A percentile compares a stretch with the other conserved stretches of the same genome.
Evolutionary conservation across 2,797 vertebrate species (phyloP).

Genomic region (Myiotriccus ornatus): DNA sequence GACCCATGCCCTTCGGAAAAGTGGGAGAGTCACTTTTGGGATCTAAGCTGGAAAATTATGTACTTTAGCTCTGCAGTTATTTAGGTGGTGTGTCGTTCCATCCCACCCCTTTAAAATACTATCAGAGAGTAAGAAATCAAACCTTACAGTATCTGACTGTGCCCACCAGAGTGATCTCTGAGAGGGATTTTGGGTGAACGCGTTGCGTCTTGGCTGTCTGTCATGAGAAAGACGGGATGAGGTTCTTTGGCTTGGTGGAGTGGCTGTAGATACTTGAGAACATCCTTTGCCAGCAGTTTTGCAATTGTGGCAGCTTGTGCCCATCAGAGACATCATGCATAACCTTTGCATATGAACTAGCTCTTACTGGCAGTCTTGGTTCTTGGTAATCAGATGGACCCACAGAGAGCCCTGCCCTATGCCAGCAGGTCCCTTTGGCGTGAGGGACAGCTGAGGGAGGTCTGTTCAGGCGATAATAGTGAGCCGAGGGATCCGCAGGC

Average conservation of each 20-base stretch:
- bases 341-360: fast-evolving
- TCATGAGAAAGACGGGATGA: not conserved
- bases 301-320: fast-evolving
- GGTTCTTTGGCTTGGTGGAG: not conserved
- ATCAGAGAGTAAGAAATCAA: not conserved
- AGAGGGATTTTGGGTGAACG: not conserved
- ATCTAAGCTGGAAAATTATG: not conserved
- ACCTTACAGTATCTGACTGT: not conserved
- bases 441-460: too few relatives aligned
- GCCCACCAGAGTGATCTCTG: not conserved
- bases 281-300: not conserved
- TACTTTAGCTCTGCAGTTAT: not conserved
- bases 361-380: not conserved
- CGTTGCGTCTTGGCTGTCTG: not conserved
- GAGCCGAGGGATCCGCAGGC: not conserved
- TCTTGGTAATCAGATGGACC: not conserved
- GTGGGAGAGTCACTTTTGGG: not conserved
- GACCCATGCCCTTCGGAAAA: not conserved
- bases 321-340: fast-evolving
- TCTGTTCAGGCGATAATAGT: not conserved
- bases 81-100: not conserved
- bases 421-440: not conserved
- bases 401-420: not conserved
- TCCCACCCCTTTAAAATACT: not conserved
- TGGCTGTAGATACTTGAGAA: not conserved